Conservation (phyloP, 2,113 vertebrate genomes). For the Micronisus gabar region DNA sequence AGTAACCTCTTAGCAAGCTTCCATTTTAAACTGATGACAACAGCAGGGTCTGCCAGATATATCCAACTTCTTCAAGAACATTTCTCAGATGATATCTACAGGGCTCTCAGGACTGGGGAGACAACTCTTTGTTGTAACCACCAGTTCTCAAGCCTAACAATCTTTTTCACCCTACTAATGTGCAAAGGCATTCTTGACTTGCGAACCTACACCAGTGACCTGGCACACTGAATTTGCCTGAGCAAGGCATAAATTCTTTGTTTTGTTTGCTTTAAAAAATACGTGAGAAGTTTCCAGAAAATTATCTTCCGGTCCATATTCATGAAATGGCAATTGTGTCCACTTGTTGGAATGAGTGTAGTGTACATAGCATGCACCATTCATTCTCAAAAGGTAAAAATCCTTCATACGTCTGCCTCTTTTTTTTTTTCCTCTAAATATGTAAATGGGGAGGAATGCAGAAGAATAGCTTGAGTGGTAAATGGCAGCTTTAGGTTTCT, state of each 20-base stretch:
- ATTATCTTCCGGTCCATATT: neutral
- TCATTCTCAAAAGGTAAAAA: neutral
- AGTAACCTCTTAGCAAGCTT: neutral
- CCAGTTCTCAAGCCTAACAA: neutral
- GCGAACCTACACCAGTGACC: neutral
- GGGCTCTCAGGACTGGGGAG: neutral
- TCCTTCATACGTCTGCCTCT: accelerated
- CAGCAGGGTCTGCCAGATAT: neutral
- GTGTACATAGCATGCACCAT: accelerated
- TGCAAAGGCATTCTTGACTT: neutral
- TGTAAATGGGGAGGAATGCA: neutral
- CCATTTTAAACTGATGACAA: neutral
- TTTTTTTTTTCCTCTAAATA: neutral
- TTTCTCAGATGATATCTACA: neutral
- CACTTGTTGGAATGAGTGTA: neutral
- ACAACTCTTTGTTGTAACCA: neutral
- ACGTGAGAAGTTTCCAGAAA: neutral
- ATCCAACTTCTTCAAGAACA: neutral
- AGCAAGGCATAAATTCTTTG: neutral
- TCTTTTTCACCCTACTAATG: neutral
- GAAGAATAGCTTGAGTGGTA: neutral
- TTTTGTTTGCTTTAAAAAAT: neutral
- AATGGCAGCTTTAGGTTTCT: neutral
- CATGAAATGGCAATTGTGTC: neutral
- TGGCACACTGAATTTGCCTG: neutral